These are phyloP conservation scores for Ligdia adustata DNA, from an alignment of 2,888 invertebrate genomes.

Conservation along the genomic window DNA sequence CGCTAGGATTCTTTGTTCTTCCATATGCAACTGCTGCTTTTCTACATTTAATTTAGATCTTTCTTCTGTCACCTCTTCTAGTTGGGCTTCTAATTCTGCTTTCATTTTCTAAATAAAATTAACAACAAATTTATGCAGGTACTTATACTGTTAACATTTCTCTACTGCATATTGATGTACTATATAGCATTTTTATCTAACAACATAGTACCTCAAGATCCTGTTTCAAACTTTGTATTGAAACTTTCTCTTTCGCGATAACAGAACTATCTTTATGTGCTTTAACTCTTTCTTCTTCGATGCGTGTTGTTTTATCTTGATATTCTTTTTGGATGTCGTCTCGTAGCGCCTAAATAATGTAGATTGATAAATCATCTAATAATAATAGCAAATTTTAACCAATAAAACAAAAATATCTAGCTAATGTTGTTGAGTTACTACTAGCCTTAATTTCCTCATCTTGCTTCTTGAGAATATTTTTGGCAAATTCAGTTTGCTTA, in stretches of 20 bases:
- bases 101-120: slow-evolving; percentile 64
- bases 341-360: slow-evolving; percentile 56
- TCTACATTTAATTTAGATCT: slow-evolving; percentile 67
- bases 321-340: slow-evolving; percentile 75
- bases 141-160: too few relatives aligned
- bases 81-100: slow-evolving; percentile 68
- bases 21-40: slow-evolving; percentile 72
- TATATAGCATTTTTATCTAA: too few relatives aligned
- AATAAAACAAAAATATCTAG: too few relatives aligned
- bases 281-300: slow-evolving; percentile 69
- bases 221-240: slow-evolving; percentile 64
- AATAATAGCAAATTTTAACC: background rate
- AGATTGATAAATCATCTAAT: too few relatives aligned
- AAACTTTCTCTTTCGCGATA: slow-evolving; percentile 67
- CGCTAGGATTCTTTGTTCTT: slow-evolving; percentile 70
- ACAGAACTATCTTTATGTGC: slow-evolving; percentile 60
- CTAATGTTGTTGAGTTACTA: background rate
- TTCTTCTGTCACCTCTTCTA: slow-evolving; percentile 72
- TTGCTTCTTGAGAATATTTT: slow-evolving; percentile 82
- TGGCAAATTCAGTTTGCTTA: slow-evolving; percentile 84
- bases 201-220: slow-evolving; percentile 64
- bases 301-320: slow-evolving; percentile 64
- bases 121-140: slow-evolving; percentile 1
- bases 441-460: slow-evolving; percentile 85
- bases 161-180: too few relatives aligned